Evolutionary conservation across 1,140 invertebrate genomes (phyloP).

Genomic region (Cyrtorhinus lividipennis): DNA sequence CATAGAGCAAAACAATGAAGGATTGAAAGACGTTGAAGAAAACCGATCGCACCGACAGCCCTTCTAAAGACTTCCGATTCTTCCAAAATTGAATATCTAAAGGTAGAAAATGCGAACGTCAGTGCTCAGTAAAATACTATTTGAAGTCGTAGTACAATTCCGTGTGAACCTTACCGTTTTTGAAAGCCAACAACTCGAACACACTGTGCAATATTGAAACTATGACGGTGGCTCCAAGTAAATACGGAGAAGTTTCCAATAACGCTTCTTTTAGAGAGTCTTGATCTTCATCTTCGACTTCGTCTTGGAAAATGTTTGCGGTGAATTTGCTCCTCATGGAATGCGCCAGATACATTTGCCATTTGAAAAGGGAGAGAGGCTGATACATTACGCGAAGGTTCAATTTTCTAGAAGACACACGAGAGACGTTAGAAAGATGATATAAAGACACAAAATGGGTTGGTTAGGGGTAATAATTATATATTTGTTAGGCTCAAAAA

Average conservation of each 20-base stretch:
- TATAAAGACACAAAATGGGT: too few relatives aligned
- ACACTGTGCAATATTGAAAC: slow-evolving; percentile 93
- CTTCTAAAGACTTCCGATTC: slow-evolving; percentile 90
- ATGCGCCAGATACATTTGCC: slow-evolving; percentile 95
- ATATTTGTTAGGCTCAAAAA: too few relatives aligned
- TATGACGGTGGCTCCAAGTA: slow-evolving; percentile 79
- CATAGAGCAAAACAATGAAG: slow-evolving; percentile 85
- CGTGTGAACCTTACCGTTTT: slow-evolving; percentile 67
- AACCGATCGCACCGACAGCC: slow-evolving; percentile 93
- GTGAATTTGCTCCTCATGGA: slow-evolving; percentile 70
- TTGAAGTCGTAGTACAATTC: not conserved
- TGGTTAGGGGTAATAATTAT: too few relatives aligned
- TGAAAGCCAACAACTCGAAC: slow-evolving; percentile 97
- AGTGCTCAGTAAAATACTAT: too few relatives aligned
- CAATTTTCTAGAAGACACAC: slow-evolving; percentile 33
- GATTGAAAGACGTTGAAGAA: slow-evolving; percentile 99
- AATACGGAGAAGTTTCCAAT: slow-evolving; percentile 91
- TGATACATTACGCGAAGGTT: slow-evolving; percentile 73
- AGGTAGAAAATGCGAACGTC: too few relatives aligned
- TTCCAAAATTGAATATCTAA: slow-evolving; percentile 99
- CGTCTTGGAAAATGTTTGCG: slow-evolving; percentile 33
- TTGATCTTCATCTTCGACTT: slow-evolving; percentile 48
- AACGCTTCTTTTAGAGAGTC: slow-evolving; percentile 95
- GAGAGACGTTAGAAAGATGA: too few relatives aligned
- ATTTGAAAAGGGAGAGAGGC: slow-evolving; percentile 89